These are phyloP conservation scores for Pluvialis apricaria DNA, from an alignment of 2,113 vertebrate species.

Conservation along the genomic window DNA sequence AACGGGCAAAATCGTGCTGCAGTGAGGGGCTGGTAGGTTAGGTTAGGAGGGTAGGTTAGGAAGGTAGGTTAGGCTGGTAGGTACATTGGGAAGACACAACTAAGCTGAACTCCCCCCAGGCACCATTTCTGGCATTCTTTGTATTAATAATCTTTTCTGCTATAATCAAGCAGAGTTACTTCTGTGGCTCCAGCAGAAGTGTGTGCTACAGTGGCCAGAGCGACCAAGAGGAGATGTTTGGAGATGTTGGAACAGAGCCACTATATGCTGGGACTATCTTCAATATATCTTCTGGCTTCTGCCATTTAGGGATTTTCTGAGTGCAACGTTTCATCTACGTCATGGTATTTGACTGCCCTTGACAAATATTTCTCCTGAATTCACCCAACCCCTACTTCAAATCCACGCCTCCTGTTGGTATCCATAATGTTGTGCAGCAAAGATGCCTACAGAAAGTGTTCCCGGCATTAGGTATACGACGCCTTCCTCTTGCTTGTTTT, in stretches of 20 bases:
- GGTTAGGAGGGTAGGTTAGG: too few species aligned
- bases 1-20: neutral
- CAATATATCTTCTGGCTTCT: neutral
- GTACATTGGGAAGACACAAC: neutral
- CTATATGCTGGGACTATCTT: neutral
- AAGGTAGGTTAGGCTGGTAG: too few species aligned
- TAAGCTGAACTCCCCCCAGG: neutral
- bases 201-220: neutral
- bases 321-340: neutral
- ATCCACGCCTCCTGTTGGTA: neutral
- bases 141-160: neutral
- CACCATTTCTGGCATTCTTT: neutral
- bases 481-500: neutral
- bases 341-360: neutral
- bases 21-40: neutral
- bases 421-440: neutral
- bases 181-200: neutral
- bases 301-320: neutral
- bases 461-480: neutral
- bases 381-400: neutral
- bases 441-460: neutral
- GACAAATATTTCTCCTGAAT: neutral
- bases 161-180: neutral
- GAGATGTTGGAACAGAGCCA: neutral
- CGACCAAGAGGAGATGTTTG: neutral